Percentiles rank a stretch among this genome's conserved stretches.
Evolutionary conservation across 2,888 invertebrate species (phyloP).

Genomic region (Cerceris rybyensis): DNA sequence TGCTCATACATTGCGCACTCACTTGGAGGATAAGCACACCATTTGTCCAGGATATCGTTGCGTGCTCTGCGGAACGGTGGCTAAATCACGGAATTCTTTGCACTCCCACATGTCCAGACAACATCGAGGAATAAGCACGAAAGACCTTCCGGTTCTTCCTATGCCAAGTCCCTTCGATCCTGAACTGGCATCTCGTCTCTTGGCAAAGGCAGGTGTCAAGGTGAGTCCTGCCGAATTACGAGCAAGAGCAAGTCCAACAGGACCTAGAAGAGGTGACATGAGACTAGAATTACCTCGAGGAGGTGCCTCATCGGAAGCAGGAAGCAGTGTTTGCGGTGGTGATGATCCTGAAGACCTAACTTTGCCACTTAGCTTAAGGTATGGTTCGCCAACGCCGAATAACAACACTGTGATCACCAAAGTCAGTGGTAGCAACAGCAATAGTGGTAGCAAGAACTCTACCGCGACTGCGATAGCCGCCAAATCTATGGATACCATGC

Average conservation of each 20-base stretch:
- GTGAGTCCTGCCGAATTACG: conserved; percentile 92
- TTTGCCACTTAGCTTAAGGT: conserved; percentile 85
- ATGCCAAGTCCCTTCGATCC: conserved; percentile 97
- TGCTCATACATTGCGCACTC: conserved; percentile 94
- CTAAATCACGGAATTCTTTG: conserved; percentile 94
- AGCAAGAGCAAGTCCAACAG: conserved; percentile 93
- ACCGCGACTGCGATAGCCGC: conserved; percentile 85
- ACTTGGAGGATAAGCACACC: conserved; percentile 96
- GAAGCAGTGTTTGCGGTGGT: conserved; percentile 89
- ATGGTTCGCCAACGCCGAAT: conserved; percentile 86
- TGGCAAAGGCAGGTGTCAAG: conserved; percentile 94
- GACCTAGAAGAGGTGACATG: conserved; percentile 89
- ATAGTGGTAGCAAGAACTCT: conserved; percentile 77
- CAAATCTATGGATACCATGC: conserved; percentile 86
- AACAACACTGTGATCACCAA: conserved; percentile 82
- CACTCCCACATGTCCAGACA: conserved; percentile 97
- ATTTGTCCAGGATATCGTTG: conserved; percentile 96
- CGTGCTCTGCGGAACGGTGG: conserved; percentile 95
- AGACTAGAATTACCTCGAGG: conserved; percentile 90
- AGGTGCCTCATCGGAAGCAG: conserved; percentile 87
- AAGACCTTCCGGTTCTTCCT: conserved; percentile 94
- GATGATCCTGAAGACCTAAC: conserved; percentile 94
- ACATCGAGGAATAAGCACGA: conserved; percentile 95
- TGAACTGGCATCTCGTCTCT: conserved; percentile 89
- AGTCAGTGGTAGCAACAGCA: conserved; percentile 83